A percentile compares a stretch with the other conserved stretches of the same genome.
phyloP scores from a whole-genome alignment of 53 echinoderm and acorn worm species.

The Actinopyga echinites region DNA sequence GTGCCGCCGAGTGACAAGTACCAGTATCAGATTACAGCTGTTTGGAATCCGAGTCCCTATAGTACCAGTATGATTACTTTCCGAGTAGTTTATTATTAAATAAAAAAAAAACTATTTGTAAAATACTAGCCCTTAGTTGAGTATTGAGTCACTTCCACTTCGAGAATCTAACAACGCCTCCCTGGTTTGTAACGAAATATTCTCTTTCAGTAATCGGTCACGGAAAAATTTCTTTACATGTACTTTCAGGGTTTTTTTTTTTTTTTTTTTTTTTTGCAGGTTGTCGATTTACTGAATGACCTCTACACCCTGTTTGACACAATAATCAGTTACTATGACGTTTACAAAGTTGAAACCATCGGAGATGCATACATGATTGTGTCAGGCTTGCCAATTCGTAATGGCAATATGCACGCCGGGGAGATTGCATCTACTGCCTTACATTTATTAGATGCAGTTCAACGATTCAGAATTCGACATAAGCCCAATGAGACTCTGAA shows the following conservation, averaged over 20 bases:
- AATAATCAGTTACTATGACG: constrained; percentile 95
- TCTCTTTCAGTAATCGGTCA: too few relatives aligned
- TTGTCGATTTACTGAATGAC: constrained; percentile 96
- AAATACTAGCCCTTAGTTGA: too few relatives aligned
- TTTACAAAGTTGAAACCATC: constrained; percentile 97
- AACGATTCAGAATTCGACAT: constrained; percentile 84
- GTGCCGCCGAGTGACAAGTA: too few relatives aligned
- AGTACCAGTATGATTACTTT: too few relatives aligned
- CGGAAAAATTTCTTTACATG: not conserved
- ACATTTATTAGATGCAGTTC: constrained; percentile 85
- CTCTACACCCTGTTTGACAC: constrained; percentile 96
- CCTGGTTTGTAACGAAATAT: too few relatives aligned
- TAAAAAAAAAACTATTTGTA: too few relatives aligned
- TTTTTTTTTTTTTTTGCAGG: constrained; percentile 43
- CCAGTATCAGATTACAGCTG: too few relatives aligned
- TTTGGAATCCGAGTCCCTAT: too few relatives aligned
- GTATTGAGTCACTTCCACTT: too few relatives aligned
- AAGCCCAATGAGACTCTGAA: constrained; percentile 83
- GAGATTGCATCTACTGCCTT: constrained; percentile 93
- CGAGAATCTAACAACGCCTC: too few relatives aligned
- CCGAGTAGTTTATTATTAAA: too few relatives aligned
- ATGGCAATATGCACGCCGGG: constrained; percentile 79
- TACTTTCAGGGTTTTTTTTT: too few relatives aligned
- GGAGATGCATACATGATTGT: constrained; percentile 99
- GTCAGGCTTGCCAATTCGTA: constrained; percentile 80